Conservation (phyloP, 2,888 invertebrate species). For the Diogma glabrata region DNA sequence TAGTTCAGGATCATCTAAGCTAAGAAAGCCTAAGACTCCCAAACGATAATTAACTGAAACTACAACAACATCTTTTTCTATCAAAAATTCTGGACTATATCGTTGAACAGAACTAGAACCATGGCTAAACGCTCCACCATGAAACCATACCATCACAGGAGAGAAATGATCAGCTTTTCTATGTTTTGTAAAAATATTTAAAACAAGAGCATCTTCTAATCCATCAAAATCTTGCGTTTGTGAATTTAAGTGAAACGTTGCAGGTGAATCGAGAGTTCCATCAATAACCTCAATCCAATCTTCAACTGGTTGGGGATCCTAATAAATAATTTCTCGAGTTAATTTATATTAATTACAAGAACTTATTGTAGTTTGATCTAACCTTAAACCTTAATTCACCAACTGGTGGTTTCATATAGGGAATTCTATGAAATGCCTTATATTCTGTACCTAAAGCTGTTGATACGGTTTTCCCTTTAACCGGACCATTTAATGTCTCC, state of each 20-base stretch:
- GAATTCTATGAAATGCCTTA: slow-evolving; percentile 29
- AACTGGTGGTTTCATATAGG: slow-evolving; percentile 25
- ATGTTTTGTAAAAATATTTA: slow-evolving; percentile 37
- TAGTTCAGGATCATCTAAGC: slow-evolving; percentile 27
- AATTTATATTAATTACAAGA: neutral
- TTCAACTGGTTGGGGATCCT: slow-evolving; percentile 35
- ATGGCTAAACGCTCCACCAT: slow-evolving; percentile 39
- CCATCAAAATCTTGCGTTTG: slow-evolving; percentile 30
- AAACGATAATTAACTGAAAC: slow-evolving; percentile 27
- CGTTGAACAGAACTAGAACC: slow-evolving; percentile 35
- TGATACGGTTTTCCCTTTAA: slow-evolving; percentile 24
- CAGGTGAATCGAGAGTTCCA: slow-evolving; percentile 21
- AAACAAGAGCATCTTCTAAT: slow-evolving; percentile 41
- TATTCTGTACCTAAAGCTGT: slow-evolving; percentile 21
- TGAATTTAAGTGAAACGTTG: neutral
- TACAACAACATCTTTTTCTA: slow-evolving; percentile 26
- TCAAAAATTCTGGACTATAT: slow-evolving; percentile 38
- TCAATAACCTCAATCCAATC: slow-evolving; percentile 37
- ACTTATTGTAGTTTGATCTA: neutral
- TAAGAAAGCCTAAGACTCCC: slow-evolving; percentile 29
- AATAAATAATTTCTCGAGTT: slow-evolving; percentile 19
- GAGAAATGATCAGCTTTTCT: slow-evolving; percentile 22
- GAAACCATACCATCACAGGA: slow-evolving; percentile 40
- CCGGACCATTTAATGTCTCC: slow-evolving; percentile 28
- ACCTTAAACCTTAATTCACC: slow-evolving; percentile 25